phyloP scores from a whole-genome alignment of 2,888 invertebrate genomes.

The Microctonus brassicae region DNA sequence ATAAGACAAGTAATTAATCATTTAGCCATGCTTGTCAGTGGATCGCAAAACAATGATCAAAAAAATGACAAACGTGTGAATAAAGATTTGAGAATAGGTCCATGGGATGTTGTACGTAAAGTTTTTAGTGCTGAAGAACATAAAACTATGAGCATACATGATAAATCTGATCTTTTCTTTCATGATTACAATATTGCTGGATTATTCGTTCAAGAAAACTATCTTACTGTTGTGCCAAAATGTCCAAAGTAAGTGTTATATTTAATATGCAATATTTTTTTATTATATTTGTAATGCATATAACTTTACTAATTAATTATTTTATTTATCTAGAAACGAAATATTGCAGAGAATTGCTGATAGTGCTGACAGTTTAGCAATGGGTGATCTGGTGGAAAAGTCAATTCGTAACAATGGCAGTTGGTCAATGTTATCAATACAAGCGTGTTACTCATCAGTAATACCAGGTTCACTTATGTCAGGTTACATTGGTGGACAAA shows the following conservation, averaged over 20 bases:
- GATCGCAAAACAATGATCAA: not conserved
- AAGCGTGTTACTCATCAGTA: conserved; percentile 92
- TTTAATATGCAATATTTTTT: not conserved
- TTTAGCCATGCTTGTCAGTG: conserved; percentile 81
- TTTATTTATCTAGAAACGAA: conserved; percentile 70
- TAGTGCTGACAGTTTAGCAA: conserved; percentile 87
- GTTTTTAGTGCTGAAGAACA: conserved; percentile 88
- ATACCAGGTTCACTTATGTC: conserved; percentile 89
- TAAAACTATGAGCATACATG: conserved; percentile 81
- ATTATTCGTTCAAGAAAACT: conserved; percentile 98
- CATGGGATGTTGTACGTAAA: conserved; percentile 92
- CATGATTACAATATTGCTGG: conserved; percentile 97
- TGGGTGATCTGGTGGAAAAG: conserved; percentile 88
- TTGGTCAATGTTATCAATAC: conserved; percentile 89
- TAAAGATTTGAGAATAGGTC: conserved; percentile 91
- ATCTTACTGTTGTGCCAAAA: conserved; percentile 83
- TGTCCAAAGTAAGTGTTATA: conserved; percentile 75
- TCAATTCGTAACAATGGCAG: conserved; percentile 83
- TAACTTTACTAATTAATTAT: conserved; percentile 25
- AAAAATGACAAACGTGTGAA: conserved; percentile 70
- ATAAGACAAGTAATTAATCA: conserved; percentile 94
- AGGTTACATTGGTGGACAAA: conserved; percentile 83
- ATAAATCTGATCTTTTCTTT: conserved; percentile 94
- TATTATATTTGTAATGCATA: conserved; percentile 58
- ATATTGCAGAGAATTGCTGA: conserved; percentile 79